phyloP scores from a whole-genome alignment of 1,140 invertebrate species.

The Hyles vespertilio region DNA sequence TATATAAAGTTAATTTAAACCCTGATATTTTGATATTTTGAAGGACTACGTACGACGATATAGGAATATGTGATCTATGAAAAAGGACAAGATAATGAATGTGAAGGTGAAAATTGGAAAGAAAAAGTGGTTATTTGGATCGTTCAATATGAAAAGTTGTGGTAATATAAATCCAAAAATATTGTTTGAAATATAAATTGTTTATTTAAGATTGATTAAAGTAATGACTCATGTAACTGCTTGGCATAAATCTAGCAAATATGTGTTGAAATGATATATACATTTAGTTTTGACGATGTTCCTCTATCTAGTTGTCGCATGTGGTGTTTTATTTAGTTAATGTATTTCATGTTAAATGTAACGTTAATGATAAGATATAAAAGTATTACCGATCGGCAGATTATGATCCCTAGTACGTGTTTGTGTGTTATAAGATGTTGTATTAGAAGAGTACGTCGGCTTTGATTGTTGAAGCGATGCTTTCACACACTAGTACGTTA shows the following conservation, averaged over 20 bases:
- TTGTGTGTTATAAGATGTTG: slow-evolving; percentile 26
- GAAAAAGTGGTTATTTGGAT: no score
- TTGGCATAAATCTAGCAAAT: slow-evolving; percentile 8
- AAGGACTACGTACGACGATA: no score
- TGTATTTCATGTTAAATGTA: slow-evolving; percentile 32
- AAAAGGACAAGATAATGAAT: no score
- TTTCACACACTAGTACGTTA: slow-evolving; percentile 40
- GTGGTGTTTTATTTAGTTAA: slow-evolving; percentile 33
- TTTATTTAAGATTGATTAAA: neutral
- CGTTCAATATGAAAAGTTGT: no score
- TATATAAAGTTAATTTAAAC: no score
- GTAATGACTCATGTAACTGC: neutral
- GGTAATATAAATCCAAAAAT: no score
- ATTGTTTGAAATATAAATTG: no score
- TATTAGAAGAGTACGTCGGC: slow-evolving; percentile 46
- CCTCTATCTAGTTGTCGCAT: slow-evolving; percentile 47
- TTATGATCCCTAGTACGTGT: slow-evolving; percentile 1
- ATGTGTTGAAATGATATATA: slow-evolving; percentile 24
- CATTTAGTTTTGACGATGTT: slow-evolving; percentile 47
- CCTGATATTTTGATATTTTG: no score
- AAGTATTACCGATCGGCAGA: no score
- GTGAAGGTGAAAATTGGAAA: no score
- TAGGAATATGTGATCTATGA: no score
- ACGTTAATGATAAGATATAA: no score
- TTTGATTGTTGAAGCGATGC: slow-evolving; percentile 62